phyloP scores from a whole-genome alignment of 2,888 invertebrate species.

The Eupithecia subfuscata region DNA sequence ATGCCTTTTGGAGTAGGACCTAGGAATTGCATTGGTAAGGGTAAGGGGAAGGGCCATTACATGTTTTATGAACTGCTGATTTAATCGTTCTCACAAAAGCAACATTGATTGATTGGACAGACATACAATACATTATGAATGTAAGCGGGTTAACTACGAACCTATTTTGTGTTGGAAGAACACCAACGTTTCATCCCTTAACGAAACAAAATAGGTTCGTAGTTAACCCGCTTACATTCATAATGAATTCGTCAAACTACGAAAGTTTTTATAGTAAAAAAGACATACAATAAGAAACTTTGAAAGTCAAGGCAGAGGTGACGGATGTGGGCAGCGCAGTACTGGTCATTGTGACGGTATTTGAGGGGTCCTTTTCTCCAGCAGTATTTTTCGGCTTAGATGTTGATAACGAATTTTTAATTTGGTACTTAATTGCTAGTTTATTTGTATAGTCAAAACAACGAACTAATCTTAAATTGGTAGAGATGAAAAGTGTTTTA shows the following conservation, averaged over 20 bases:
- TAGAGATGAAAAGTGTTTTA: neutral
- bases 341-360: neutral
- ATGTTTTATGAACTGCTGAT: neutral
- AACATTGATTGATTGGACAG: no score
- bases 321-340: neutral
- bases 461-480: neutral
- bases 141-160: no score
- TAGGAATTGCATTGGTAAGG: slow-evolving; percentile 85
- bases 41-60: no score
- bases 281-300: no score
- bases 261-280: no score
- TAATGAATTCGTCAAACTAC: no score
- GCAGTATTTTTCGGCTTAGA: neutral
- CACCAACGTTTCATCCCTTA: no score
- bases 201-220: no score
- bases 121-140: no score
- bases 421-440: neutral
- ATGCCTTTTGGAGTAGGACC: slow-evolving; percentile 85
- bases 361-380: neutral
- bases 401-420: neutral
- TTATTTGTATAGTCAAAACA: neutral
- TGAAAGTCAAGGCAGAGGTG: neutral
- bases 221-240: no score
- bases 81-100: no score
- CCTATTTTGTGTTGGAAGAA: no score